phyloP scores from a whole-genome alignment of 1,140 invertebrate genomes.

The Saccostrea echinata region DNA sequence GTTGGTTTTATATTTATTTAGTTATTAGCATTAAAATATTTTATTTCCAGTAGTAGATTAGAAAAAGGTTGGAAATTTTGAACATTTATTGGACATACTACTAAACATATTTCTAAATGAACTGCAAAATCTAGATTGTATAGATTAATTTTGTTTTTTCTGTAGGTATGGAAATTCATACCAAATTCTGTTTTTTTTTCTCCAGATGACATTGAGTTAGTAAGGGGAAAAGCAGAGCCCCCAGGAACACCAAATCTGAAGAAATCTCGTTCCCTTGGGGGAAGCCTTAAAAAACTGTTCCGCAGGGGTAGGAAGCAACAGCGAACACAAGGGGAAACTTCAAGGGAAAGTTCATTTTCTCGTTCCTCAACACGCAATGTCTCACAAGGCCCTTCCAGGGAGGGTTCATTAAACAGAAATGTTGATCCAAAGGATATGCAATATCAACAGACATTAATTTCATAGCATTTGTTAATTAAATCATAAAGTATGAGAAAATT shows the following conservation, averaged over 20 bases:
- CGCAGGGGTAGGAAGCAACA: slow-evolving; percentile 65
- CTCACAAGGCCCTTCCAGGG: slow-evolving; percentile 68
- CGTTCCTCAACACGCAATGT: slow-evolving; percentile 63
- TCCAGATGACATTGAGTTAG: slow-evolving; percentile 71
- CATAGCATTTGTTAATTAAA: slow-evolving; percentile 27
- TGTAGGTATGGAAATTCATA: background rate
- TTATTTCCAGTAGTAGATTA: background rate
- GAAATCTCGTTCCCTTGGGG: slow-evolving; percentile 72
- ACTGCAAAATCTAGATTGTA: background rate
- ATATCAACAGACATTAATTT: slow-evolving; percentile 44
- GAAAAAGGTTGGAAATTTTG: background rate
- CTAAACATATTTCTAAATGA: background rate
- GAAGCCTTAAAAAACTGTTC: slow-evolving; percentile 73
- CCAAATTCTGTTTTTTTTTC: background rate
- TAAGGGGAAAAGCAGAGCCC: slow-evolving; percentile 60
- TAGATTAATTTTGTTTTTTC: background rate
- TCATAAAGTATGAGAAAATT: background rate
- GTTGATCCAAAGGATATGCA: slow-evolving; percentile 48
- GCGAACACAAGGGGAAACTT: slow-evolving; percentile 60
- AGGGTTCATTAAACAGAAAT: slow-evolving; percentile 67
- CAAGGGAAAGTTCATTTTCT: slow-evolving; percentile 71
- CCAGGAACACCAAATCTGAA: slow-evolving; percentile 70
- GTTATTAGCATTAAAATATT: background rate
- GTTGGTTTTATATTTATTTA: background rate
- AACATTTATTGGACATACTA: background rate